Evolutionary conservation across 1,140 invertebrate genomes (phyloP).

Genomic region (Pararge aegeria): DNA sequence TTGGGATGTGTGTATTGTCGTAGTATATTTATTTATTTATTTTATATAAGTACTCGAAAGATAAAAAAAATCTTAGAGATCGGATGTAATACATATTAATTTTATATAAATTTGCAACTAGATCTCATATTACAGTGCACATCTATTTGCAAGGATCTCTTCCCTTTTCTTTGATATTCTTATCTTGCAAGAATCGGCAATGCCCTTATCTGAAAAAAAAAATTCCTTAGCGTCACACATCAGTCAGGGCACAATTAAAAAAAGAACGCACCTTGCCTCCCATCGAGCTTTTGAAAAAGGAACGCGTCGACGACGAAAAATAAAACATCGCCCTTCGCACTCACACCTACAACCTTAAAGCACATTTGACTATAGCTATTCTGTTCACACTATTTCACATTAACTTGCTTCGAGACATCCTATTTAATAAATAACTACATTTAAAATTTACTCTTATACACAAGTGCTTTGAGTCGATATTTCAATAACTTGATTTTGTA

Average conservation of each 20-base stretch:
- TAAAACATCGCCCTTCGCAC: constrained; percentile 40
- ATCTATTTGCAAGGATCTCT: neutral
- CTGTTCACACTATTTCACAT: constrained; percentile 38
- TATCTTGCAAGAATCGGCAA: constrained; percentile 1
- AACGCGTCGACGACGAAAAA: constrained; percentile 50
- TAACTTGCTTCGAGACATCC: neutral
- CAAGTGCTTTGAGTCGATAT: constrained; percentile 5
- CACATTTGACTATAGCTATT: constrained; percentile 33
- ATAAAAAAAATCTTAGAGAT: no score
- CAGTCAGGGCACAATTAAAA: constrained; percentile 64
- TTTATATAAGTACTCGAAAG: no score
- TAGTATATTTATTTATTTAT: no score
- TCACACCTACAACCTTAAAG: constrained; percentile 33
- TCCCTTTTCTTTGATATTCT: no score
- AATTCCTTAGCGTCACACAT: constrained; percentile 35
- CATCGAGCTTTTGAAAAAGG: constrained; percentile 65
- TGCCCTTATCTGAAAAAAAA: constrained; percentile 4
- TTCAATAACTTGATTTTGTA: constrained; percentile 2
- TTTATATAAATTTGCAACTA: no score
- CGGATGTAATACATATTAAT: no score
- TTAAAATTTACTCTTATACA: neutral
- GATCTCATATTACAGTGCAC: no score
- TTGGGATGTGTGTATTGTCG: no score
- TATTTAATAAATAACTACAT: neutral
- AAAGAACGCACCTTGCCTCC: constrained; percentile 72